Base-by-base conservation (phyloP, 1,140 invertebrate species). In the Bemisia tabaci region DNA sequence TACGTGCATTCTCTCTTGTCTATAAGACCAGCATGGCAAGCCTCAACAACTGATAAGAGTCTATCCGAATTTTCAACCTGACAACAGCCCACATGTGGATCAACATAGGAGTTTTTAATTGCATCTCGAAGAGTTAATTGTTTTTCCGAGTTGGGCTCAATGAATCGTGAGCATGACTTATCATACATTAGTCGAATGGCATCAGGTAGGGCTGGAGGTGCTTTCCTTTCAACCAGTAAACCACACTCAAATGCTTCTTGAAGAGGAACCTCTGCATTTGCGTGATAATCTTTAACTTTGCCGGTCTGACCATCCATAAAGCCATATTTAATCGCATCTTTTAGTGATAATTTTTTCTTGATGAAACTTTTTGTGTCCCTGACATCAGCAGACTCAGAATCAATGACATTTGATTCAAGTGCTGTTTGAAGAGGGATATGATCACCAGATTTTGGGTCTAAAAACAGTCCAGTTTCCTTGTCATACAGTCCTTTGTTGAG, bases 101-200 rank as follows among this genome's bases (percentile, higher is more conserved):
- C 88, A 59, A 94, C 85, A 5, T 91, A 81, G 65, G 85, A 89
- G 62, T 86, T 83, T 33, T 90, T 80, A 74, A 94, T 90, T 2
- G 91, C 86, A 78, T 95, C 91, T 70, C 92, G 86, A 12, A 96
- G 75, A 22, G 90, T 91, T 9, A 93, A 85, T 72, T 86, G 83
- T 65, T 87, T 82, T 24, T 85, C 87, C 1, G 85, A 88, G 27
- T 81, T 82, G 12, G 89, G 86, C 79, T 95, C 90, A 23, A 84
- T 82, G 24, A 96, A 83, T 79, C 90, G 89, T n/a, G 92, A 90
- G 0, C 83, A 86, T 64, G 81, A 79, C 64, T 90, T 87, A 71
- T 91, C 86, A 73, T 94, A 94, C 0, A 92, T 77, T 78, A 92
- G 88, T 76, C 93, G 90, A 61, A 95, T 85, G 1, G 90, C 89